Base-by-base conservation (phyloP, 2,888 invertebrate genomes). In the Celastrina argiolus region DNA sequence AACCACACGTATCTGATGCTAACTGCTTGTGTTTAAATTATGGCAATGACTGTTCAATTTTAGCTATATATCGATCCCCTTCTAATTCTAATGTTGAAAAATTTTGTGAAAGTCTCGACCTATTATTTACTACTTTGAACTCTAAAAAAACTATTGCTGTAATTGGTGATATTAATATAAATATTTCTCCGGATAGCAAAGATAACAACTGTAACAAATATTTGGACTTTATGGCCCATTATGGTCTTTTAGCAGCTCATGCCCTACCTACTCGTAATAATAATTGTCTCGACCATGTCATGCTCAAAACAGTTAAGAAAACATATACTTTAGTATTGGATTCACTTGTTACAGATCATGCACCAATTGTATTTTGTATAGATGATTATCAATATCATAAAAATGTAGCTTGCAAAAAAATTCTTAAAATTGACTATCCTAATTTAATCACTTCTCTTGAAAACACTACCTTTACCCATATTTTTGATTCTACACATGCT, bases 151-250 rank as follows among this genome's bases (percentile, higher is more conserved):
- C 58, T 5, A 16, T 31, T 8, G 28, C 58, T 2, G 58, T 58
- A 1, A 58, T 58, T 16, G 58, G 58, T 7, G 58, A 58, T 14
- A 58, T 58, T 16, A 58, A 58, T 58, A 58, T 58, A 6, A 28
- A 58, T 28, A 58, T 58, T 28, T 28, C 58, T 1, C 58, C 58
- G 2, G 26, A 6, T 26, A 14, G 2, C n/a, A 28, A 3, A n/a
- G 58, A 58, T 34, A 16, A 5, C 28, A 58, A 28, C 16, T 14
- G 31, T 6, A 10, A 42, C 8, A 41, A 22, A 14, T 41, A 26
- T 18, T 4, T 42, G 8, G 42, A 42, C 7, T 42, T 42, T 7
- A 42, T 42, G 42, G 16, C 42, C 16, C 42, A 42, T 7, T 42
- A 42, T 16, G 16, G 42, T 42, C 16, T 42, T 16, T 42, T 16